Base-by-base conservation (phyloP, 2,113 vertebrate genomes). In the Spermophilus dauricus region DNA sequence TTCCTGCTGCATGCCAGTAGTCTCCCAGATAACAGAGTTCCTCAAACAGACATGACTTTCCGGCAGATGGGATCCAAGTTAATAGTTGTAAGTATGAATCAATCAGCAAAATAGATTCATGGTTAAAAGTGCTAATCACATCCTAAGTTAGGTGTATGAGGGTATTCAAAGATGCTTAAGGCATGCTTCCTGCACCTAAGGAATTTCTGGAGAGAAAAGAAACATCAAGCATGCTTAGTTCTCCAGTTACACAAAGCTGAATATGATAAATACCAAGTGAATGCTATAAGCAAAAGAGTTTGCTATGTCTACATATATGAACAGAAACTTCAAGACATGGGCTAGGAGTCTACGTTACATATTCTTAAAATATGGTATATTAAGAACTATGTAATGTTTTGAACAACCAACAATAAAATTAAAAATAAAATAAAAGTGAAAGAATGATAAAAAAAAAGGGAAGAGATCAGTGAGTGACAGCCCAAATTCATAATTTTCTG, bases 21-120 rank as follows among this genome's bases (percentile, higher is more conserved):
- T 30, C 96, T 99, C n/a, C 97, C 99, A 98, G 99, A 99, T 88
- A 98, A 89, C 96, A 99, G 98, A 97, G 99, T 99, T 95, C 98
- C 99, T 63, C 99, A 99, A 70, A 99, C 99, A 32, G 99, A 99
- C 65, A 99, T 99, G 99, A 99, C 99, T 91, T 92, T 99, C 53
- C 98, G 99, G 34, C 99, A 99, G 92, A 99, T 99, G 48, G 96
- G 99, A 85, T 99, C 99, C 78, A 99, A 99, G 96, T 98, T 98
- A 20, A 98, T 99, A 0, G 98, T 98, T 99, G 99, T 99, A 99
- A 98, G 99, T 96, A 92, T 97, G 37, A 77, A 1, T 72, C 24
- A 28, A 61, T 8, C 45, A 51, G 86, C 61, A 75, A 82, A 82
- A 82, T 86, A 76, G 80, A 77, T 93, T 20, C 63, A 61, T 28